Conservation (phyloP, 2,797 vertebrate species). For the Hybognathus amarus region DNA sequence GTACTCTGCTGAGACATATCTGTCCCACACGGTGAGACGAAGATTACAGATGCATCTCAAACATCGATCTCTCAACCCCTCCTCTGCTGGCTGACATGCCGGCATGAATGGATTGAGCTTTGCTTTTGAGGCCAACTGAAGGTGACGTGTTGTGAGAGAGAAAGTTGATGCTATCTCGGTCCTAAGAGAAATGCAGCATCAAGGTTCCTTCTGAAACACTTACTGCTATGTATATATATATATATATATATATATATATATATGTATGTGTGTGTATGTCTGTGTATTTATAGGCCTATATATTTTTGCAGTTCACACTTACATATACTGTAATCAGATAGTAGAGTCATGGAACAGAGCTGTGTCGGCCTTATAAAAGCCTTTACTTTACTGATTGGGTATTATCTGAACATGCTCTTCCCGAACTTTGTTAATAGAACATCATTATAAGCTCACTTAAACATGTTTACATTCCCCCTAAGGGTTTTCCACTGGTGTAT, state of each 20-base stretch:
- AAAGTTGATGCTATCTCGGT: background rate
- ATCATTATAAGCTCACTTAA: background rate
- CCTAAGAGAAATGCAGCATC: background rate
- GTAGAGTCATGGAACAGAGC: too few relatives aligned
- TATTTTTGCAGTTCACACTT: too few relatives aligned
- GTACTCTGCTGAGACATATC: slow-evolving; percentile 57
- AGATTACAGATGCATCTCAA: slow-evolving; percentile 50
- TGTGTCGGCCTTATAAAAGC: too few relatives aligned
- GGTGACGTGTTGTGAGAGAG: slow-evolving; percentile 28
- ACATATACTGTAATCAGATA: too few relatives aligned
- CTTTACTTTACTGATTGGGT: too few relatives aligned
- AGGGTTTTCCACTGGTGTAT: slow-evolving; percentile 22
- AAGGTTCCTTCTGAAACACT: background rate
- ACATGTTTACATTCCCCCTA: slow-evolving; percentile 32
- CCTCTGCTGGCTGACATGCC: slow-evolving; percentile 35
- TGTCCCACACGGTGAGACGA: slow-evolving; percentile 46
- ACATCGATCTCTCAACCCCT: slow-evolving; percentile 9
- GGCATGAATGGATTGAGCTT: slow-evolving; percentile 35
- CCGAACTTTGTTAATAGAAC: too few relatives aligned
- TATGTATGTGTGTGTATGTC: too few relatives aligned
- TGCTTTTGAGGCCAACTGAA: slow-evolving; percentile 32
- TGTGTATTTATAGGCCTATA: too few relatives aligned
- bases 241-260: background rate
- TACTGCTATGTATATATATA: background rate
- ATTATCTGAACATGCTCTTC: too few relatives aligned